phyloP scores from a whole-genome alignment of 2,888 invertebrate species.

The Odiellus spinosus region DNA sequence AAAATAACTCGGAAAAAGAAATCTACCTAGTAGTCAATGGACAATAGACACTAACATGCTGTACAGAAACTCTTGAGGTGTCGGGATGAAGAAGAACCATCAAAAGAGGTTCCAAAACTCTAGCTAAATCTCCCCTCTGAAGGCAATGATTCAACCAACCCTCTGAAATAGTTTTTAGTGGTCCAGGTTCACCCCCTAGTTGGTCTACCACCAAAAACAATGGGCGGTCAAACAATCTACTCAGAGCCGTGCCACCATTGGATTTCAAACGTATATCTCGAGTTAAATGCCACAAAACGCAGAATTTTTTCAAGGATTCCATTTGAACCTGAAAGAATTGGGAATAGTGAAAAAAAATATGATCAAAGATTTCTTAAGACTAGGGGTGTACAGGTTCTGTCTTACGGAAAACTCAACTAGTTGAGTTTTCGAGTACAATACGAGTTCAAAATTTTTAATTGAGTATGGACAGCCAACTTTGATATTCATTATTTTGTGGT shows the following conservation, averaged over 20 bases:
- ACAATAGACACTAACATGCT: slow-evolving; percentile 38
- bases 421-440: no score
- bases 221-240: slow-evolving; percentile 37
- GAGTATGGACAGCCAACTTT: no score
- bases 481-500: no score
- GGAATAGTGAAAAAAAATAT: no score
- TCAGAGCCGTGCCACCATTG: slow-evolving; percentile 1
- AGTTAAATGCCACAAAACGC: slow-evolving; percentile 58
- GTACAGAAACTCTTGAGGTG: slow-evolving; percentile 64
- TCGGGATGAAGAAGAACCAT: slow-evolving; percentile 57
- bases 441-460: no score
- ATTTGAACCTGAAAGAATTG: slow-evolving; percentile 30
- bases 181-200: slow-evolving; percentile 41
- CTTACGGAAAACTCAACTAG: no score
- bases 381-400: no score
- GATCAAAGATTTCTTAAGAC: no score
- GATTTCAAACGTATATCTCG: slow-evolving; percentile 39
- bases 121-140: slow-evolving; percentile 55
- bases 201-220: slow-evolving; percentile 55
- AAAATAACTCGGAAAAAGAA: no score
- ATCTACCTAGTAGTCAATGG: slow-evolving; percentile 3
- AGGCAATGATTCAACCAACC: slow-evolving; percentile 55
- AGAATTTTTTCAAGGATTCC: slow-evolving; percentile 47
- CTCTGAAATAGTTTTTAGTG: slow-evolving; percentile 46
- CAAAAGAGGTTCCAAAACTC: slow-evolving; percentile 59